phyloP scores from a whole-genome alignment of 1,140 invertebrate genomes.

The Latrodectus geometricus region DNA sequence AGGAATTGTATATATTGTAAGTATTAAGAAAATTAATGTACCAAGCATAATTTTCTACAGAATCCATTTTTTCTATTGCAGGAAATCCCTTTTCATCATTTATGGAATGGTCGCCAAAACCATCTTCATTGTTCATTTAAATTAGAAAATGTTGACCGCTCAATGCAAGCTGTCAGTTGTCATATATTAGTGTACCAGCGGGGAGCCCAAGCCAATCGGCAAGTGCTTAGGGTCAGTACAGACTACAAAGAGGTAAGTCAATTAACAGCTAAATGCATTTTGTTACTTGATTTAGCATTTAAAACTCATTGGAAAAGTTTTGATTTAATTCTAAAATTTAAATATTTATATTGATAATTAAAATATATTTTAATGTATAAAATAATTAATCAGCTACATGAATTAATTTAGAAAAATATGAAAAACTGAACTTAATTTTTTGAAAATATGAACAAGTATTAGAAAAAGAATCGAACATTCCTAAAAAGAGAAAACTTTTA shows the following conservation, averaged over 20 bases:
- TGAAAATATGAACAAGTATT: too few species aligned
- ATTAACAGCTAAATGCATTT: not conserved
- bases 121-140: slow-evolving; percentile 89
- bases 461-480: too few species aligned
- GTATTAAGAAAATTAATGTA: not conserved
- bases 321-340: too few species aligned
- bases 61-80: slow-evolving; percentile 64
- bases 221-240: slow-evolving; percentile 72
- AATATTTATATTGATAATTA: too few species aligned
- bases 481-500: too few species aligned
- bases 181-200: slow-evolving; percentile 72
- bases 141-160: slow-evolving; percentile 74
- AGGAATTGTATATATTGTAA: not conserved
- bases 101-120: slow-evolving; percentile 90
- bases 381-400: too few species aligned
- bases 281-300: too few species aligned
- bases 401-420: too few species aligned
- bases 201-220: slow-evolving; percentile 71
- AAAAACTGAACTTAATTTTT: too few species aligned
- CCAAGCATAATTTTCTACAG: not conserved
- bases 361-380: too few species aligned
- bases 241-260: slow-evolving; percentile 70
- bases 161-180: slow-evolving; percentile 67
- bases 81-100: slow-evolving; percentile 90
- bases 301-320: too few species aligned